phyloP scores from a whole-genome alignment of 1,140 invertebrate genomes.

The Brachionus plicatilis region DNA sequence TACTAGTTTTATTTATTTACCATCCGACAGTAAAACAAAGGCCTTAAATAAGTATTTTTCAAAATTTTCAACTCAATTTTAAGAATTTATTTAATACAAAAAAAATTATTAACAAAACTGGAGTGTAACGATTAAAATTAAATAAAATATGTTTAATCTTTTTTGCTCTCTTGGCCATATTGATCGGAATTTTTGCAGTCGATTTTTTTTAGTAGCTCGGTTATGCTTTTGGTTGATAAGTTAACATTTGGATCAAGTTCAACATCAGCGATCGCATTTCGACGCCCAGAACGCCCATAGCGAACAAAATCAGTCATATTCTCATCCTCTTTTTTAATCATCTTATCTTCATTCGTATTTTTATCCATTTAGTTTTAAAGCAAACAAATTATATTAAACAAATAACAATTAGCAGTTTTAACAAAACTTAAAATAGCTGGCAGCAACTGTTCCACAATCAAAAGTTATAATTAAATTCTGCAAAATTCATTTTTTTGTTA shows the following conservation, averaged over 20 bases:
- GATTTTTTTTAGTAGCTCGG: not conserved
- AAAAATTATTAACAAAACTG: not conserved
- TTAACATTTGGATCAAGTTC: not conserved
- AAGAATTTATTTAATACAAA: not conserved
- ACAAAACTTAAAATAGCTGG: not conserved
- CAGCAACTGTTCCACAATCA: not conserved
- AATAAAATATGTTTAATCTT: not conserved
- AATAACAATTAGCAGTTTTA: not conserved
- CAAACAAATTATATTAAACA: not conserved
- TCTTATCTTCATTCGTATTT: not conserved
- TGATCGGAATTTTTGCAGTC: constrained; percentile 3
- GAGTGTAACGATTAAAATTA: not conserved
- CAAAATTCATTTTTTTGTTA: not conserved
- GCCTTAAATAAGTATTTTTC: no score
- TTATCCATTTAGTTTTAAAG: not conserved
- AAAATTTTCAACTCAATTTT: not conserved
- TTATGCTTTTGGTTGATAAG: not conserved
- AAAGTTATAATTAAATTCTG: not conserved
- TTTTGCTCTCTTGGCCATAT: not conserved
- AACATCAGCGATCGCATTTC: constrained; percentile 22
- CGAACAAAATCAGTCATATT: not conserved
- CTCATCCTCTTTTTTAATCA: not conserved
- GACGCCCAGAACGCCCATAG: not conserved
- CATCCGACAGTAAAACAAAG: not conserved
- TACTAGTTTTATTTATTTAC: no score